Conservation (phyloP, 1,140 invertebrate species). For the Hypsibius dujardini region DNA sequence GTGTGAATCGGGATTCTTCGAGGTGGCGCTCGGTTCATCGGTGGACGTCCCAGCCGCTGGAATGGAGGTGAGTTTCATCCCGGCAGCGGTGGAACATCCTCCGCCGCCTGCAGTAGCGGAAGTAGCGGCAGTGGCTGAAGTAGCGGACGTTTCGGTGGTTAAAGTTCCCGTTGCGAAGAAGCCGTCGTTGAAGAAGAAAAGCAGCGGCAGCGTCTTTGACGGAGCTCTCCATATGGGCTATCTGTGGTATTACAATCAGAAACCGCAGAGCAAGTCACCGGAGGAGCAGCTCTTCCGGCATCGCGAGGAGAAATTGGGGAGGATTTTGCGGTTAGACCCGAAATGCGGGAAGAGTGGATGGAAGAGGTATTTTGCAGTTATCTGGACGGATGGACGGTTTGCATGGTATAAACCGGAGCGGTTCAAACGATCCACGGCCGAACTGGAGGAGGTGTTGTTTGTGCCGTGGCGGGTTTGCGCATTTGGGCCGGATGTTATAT, state of each 20-base stretch:
- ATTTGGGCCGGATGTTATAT: background rate
- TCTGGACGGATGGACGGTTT: background rate
- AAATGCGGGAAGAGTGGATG: background rate
- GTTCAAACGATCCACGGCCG: background rate
- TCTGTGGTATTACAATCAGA: background rate
- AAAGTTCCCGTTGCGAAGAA: background rate
- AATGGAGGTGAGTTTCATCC: too few relatives aligned
- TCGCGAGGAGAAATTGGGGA: background rate
- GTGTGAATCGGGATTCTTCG: too few relatives aligned
- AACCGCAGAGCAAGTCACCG: background rate
- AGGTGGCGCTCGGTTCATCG: too few relatives aligned
- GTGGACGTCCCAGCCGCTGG: too few relatives aligned
- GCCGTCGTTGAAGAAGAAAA: constrained; percentile 10
- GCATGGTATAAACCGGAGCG: constrained; percentile 2
- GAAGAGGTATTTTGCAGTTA: constrained; percentile 7
- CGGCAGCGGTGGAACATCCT: too few relatives aligned
- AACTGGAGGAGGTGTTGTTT: constrained; percentile 14
- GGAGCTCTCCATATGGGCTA: constrained; percentile 9
- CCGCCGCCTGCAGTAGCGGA: too few relatives aligned
- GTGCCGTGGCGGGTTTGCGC: constrained; percentile 13
- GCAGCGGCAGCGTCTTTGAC: background rate
- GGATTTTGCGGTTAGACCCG: background rate
- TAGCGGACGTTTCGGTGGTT: too few relatives aligned
- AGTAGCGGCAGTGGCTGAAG: too few relatives aligned
- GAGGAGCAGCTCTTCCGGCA: background rate